These are phyloP conservation scores for Nineta flava DNA, from an alignment of 2,888 invertebrate species.

Conservation along the genomic window DNA sequence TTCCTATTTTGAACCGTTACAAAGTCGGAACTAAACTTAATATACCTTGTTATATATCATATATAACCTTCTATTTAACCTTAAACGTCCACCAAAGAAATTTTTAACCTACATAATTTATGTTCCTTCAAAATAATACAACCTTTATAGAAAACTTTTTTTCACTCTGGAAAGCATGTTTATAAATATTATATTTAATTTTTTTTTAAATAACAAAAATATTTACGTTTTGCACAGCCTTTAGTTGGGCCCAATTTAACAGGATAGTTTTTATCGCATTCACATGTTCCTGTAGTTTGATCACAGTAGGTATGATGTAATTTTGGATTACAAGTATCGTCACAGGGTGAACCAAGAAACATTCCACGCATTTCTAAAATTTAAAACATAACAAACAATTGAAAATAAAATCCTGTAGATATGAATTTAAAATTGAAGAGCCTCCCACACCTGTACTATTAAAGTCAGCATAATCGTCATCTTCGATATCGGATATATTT, in stretches of 20 bases:
- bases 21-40: no score
- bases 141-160: no score
- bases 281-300: slow-evolving; percentile 48
- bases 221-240: slow-evolving; percentile 75
- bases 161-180: no score
- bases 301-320: slow-evolving; percentile 67
- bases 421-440: slow-evolving; percentile 25
- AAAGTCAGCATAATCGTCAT: neutral
- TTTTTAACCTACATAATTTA: no score
- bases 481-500: neutral
- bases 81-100: no score
- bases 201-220: slow-evolving; percentile 2
- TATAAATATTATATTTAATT: neutral
- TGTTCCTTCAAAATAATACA: no score
- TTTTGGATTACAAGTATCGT: slow-evolving; percentile 52
- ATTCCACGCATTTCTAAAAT: slow-evolving; percentile 51
- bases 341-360: slow-evolving; percentile 68
- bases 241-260: slow-evolving; percentile 58
- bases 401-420: slow-evolving; percentile 14
- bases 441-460: neutral
- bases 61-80: no score
- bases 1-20: no score
- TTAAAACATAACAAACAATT: slow-evolving; percentile 20
- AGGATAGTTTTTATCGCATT: slow-evolving; percentile 69
- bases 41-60: neutral